Evolutionary conservation across 1,140 invertebrate species (phyloP).

Genomic region (Drosophila erecta): DNA sequence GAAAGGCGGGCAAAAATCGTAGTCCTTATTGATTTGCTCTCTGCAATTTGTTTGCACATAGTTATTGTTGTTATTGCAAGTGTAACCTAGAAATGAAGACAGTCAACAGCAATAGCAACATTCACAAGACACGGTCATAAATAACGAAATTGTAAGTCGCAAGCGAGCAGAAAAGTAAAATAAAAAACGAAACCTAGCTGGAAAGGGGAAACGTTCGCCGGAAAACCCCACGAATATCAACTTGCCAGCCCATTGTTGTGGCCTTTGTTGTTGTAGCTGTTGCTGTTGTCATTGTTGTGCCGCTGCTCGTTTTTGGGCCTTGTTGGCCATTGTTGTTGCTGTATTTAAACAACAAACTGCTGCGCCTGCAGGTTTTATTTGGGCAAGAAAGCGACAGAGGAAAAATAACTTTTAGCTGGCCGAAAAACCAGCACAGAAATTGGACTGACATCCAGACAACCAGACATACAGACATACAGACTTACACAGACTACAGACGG

Average conservation of each 20-base stretch:
- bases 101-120: conserved; percentile 41
- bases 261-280: conserved; percentile 29
- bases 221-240: conserved; percentile 61
- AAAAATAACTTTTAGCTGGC: conserved; percentile 64
- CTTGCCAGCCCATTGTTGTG: conserved; percentile 54
- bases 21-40: conserved; percentile 70
- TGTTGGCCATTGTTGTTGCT: conserved; percentile 32
- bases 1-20: conserved; percentile 10
- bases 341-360: conserved; percentile 48
- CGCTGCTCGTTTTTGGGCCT: conserved; percentile 41
- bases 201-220: conserved; percentile 38
- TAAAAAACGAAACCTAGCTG: conserved; percentile 2
- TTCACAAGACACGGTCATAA: conserved; percentile 61
- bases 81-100: conserved; percentile 73
- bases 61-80: conserved; percentile 44
- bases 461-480: neutral
- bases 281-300: conserved; percentile 26
- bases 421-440: conserved; percentile 51
- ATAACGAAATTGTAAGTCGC: conserved; percentile 71
- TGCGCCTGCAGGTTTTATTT: conserved; percentile 75
- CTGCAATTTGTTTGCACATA: conserved; percentile 72
- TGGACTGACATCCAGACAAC: conserved; percentile 56
- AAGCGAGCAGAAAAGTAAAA: conserved; percentile 24
- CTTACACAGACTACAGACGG: neutral
- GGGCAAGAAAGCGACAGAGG: conserved; percentile 36